These are phyloP conservation scores for Delichon dasypus DNA, from an alignment of 2,797 vertebrate species.

Conservation along the genomic window DNA sequence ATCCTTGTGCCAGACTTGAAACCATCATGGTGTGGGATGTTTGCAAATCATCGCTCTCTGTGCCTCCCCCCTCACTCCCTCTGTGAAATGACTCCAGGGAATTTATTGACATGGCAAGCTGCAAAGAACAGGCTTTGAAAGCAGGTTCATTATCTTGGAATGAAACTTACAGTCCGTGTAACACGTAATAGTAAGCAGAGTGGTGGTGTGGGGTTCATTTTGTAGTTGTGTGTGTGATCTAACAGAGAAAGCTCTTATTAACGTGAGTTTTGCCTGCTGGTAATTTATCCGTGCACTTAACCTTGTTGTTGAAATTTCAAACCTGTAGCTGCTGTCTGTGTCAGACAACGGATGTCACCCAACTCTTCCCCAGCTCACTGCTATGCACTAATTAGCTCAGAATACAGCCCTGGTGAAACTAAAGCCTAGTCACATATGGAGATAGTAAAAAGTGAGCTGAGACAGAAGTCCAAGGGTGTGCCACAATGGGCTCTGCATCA, in stretches of 20 bases:
- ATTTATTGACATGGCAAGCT: not conserved
- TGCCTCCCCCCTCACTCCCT: not conserved
- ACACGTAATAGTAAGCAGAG: not conserved
- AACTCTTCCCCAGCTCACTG: not conserved
- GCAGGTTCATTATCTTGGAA: not conserved
- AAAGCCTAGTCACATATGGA: not conserved
- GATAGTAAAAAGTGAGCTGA: not conserved
- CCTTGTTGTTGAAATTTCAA: not conserved
- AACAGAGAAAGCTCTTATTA: not conserved
- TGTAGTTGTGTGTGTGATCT: not conserved
- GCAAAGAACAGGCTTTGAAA: not conserved
- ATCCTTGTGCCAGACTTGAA: not conserved
- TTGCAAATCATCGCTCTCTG: accelerated
- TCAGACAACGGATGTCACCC: not conserved
- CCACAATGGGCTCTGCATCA: not conserved
- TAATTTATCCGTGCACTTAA: not conserved
- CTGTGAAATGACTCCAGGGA: not conserved
- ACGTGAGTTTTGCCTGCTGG: not conserved
- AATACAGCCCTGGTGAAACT: not conserved
- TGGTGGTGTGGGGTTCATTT: not conserved
- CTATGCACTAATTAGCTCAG: not conserved
- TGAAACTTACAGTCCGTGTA: not conserved
- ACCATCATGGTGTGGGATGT: accelerated
- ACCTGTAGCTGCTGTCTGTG: not conserved
- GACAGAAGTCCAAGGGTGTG: not conserved